Evolutionary conservation across 2,113 vertebrate genomes (phyloP).

Genomic region (Meriones unguiculatus): DNA sequence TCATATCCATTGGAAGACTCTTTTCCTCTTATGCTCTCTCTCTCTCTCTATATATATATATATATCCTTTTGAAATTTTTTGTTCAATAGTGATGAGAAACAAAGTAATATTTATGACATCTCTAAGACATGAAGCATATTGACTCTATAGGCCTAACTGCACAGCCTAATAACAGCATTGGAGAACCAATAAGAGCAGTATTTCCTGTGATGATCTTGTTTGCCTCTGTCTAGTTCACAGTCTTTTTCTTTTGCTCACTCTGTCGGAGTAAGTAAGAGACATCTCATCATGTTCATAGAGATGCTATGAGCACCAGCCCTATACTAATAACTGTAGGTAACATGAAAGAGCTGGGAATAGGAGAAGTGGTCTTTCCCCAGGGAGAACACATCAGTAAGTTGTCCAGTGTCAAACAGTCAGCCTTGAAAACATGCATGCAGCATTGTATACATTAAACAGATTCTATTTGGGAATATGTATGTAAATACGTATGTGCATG

Average conservation of each 20-base stretch:
- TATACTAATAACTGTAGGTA: background rate
- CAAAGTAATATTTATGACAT: background rate
- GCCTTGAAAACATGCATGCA: background rate
- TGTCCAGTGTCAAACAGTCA: background rate
- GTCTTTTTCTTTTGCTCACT: background rate
- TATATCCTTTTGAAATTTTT: no score
- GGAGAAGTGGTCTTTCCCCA: background rate
- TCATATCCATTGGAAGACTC: background rate
- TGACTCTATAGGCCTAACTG: background rate
- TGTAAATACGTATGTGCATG: background rate
- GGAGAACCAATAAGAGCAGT: background rate
- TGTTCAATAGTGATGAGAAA: background rate
- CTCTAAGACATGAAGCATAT: background rate
- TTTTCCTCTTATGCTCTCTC: background rate
- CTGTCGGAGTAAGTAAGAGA: background rate
- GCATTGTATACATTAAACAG: background rate
- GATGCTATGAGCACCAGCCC: background rate
- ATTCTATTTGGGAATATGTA: background rate
- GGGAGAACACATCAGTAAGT: background rate
- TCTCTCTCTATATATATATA: no score
- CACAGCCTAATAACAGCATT: background rate
- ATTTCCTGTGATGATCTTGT: no score
- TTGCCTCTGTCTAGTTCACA: background rate
- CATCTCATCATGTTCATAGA: background rate
- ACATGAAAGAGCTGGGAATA: background rate